phyloP scores from a whole-genome alignment of 2,113 vertebrate genomes.

The Sinocyclocheilus grahami region DNA sequence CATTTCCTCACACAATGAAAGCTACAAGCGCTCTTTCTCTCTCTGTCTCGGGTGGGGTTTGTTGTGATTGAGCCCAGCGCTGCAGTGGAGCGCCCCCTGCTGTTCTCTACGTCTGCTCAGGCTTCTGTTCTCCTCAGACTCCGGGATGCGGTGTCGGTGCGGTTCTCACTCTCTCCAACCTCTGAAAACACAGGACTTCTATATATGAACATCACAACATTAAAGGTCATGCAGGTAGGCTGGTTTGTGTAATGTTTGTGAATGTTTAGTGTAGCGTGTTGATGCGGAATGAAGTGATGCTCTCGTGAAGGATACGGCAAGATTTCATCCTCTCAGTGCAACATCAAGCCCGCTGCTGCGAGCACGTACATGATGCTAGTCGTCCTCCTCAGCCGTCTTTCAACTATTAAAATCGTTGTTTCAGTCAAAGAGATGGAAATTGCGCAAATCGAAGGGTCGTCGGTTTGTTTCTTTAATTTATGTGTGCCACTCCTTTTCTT shows the following conservation, averaged over 20 bases:
- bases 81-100: conserved; percentile 35
- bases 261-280: neutral
- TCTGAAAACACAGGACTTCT: conserved; percentile 23
- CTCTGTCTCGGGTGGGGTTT: conserved; percentile 43
- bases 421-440: neutral
- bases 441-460: neutral
- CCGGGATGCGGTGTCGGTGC: conserved; percentile 28
- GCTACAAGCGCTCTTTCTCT: neutral
- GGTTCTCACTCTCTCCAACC: neutral
- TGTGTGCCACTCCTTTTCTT: neutral
- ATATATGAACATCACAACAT: neutral
- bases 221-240: conserved; percentile 29
- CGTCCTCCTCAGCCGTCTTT: neutral
- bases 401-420: neutral
- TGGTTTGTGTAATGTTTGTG: neutral
- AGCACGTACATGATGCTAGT: neutral
- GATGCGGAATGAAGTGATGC: conserved; percentile 22
- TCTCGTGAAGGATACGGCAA: conserved; percentile 16
- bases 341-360: conserved; percentile 17
- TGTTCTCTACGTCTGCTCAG: neutral
- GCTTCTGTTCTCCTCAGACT: conserved; percentile 10
- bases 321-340: conserved; percentile 14
- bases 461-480: neutral
- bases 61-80: neutral
- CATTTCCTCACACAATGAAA: neutral